A percentile compares a stretch with the other conserved stretches of the same genome.
These are phyloP conservation scores for Drosophila gaucha DNA, from an alignment of 2,888 invertebrate species.

Conservation along the genomic window DNA sequence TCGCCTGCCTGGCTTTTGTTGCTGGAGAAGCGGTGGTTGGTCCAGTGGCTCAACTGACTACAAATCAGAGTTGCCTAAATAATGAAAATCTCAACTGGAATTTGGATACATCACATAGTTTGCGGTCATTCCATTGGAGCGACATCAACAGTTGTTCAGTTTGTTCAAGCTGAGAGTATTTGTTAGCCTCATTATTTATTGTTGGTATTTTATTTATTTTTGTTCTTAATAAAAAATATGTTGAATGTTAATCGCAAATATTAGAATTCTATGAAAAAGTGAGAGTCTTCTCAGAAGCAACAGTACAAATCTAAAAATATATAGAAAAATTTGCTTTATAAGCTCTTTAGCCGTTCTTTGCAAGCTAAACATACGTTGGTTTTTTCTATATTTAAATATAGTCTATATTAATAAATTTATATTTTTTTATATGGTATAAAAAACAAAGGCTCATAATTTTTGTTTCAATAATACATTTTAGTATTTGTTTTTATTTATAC, in stretches of 20 bases:
- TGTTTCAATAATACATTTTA: slow-evolving; percentile 53
- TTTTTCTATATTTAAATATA: neutral
- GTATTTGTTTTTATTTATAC: slow-evolving; percentile 28
- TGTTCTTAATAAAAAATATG: slow-evolving; percentile 42
- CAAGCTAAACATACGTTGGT: too few species aligned
- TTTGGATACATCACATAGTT: neutral
- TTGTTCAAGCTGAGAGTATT: slow-evolving; percentile 10
- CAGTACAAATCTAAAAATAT: neutral
- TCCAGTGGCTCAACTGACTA: neutral
- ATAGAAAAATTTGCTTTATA: neutral
- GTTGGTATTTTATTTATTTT: slow-evolving; percentile 55
- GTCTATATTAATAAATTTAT: neutral
- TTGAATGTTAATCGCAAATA: slow-evolving; percentile 3
- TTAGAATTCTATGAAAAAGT: neutral
- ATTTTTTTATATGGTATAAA: neutral
- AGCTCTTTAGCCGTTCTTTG: too few species aligned
- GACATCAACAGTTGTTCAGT: neutral
- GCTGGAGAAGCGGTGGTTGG: neutral
- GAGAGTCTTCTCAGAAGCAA: neutral
- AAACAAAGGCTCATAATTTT: neutral
- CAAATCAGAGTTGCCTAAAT: neutral
- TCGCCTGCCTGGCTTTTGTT: slow-evolving; percentile 35
- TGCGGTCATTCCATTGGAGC: neutral
- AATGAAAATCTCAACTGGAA: neutral
- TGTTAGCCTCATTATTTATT: slow-evolving; percentile 45